A percentile compares a stretch with the other conserved stretches of the same genome.
Conservation (phyloP, 2,113 vertebrate species). For the Nesogale talazaci region DNA sequence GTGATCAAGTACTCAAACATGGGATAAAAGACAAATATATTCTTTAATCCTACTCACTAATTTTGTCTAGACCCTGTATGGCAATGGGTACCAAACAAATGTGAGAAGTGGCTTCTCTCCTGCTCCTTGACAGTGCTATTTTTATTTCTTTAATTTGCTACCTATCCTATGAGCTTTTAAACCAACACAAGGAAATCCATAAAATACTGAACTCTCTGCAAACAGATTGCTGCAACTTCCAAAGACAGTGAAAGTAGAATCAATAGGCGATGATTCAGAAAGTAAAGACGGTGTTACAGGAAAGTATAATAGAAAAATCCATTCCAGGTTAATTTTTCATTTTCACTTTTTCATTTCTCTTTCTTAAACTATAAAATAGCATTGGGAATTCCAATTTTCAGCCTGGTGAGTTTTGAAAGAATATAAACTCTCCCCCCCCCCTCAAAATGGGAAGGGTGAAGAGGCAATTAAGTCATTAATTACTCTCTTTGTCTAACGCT, state of each 20-base stretch:
- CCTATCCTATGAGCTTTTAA: constrained; percentile 85
- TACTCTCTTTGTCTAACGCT: constrained; percentile 80
- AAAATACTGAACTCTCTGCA: constrained; percentile 80
- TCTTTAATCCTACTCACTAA: constrained; percentile 96
- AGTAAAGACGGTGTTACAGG: constrained; percentile 79
- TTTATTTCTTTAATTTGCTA: constrained; percentile 89
- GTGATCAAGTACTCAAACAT: constrained; percentile 97
- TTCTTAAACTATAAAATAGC: constrained; percentile 81
- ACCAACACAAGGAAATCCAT: constrained; percentile 85
- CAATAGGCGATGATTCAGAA: constrained; percentile 84
- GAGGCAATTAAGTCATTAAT: constrained; percentile 83
- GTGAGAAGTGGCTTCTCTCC: constrained; percentile 85
- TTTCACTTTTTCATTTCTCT: constrained; percentile 75
- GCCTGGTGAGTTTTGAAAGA: constrained; percentile 66
- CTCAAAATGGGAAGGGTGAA: constrained; percentile 78
- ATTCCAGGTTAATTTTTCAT: constrained; percentile 79
- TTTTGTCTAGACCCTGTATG: constrained; percentile 89
- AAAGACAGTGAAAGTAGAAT: constrained; percentile 85
- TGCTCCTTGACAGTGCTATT: constrained; percentile 89
- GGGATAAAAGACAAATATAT: constrained; percentile 94
- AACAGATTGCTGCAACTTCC: constrained; percentile 85
- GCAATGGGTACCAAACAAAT: constrained; percentile 83
- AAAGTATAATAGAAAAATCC: constrained; percentile 85
- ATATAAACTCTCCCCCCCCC: constrained; percentile 71
- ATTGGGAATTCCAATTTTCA: constrained; percentile 76